Percentiles rank a stretch among this genome's conserved stretches.
Conservation (phyloP, 1,140 invertebrate species). For the Theocolax elegans region DNA sequence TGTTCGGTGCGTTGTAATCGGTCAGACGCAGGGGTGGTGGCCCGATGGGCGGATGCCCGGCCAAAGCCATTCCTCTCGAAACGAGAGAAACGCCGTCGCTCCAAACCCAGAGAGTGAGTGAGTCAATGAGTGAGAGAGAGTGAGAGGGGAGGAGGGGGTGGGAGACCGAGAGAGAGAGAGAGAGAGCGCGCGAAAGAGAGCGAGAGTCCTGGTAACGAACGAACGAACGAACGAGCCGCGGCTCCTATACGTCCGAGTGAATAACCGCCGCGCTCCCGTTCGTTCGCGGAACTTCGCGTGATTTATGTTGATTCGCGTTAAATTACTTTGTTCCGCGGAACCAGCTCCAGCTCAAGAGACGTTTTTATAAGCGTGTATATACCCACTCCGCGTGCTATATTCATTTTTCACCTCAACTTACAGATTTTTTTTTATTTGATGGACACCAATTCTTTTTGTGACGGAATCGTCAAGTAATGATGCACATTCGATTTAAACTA, state of each 20-base stretch:
- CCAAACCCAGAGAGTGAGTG: slow-evolving; percentile 14
- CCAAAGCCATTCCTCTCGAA: background rate
- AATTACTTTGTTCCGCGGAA: slow-evolving; percentile 52
- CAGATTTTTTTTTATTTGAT: background rate
- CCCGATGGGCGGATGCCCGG: background rate
- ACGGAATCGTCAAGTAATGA: too few relatives aligned
- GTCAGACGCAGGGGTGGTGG: slow-evolving; percentile 17
- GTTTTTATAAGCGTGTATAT: slow-evolving; percentile 47
- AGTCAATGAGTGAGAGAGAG: too few relatives aligned
- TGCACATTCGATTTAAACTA: too few relatives aligned
- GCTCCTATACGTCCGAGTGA: background rate
- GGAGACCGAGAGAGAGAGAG: too few relatives aligned
- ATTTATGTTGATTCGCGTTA: slow-evolving; percentile 60
- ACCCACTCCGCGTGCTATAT: too few relatives aligned
- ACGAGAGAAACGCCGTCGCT: background rate
- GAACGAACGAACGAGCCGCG: too few relatives aligned
- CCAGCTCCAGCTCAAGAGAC: slow-evolving; percentile 20
- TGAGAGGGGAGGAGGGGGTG: too few relatives aligned
- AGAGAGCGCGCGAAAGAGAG: too few relatives aligned
- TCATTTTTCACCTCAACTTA: background rate
- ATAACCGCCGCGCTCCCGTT: slow-evolving; percentile 10
- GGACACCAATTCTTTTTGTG: background rate
- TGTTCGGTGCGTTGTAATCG: slow-evolving; percentile 48
- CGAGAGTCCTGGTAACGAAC: too few relatives aligned
- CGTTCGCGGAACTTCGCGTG: slow-evolving; percentile 46